These are phyloP conservation scores for Apostichopus parvimensis DNA, from an alignment of 35 echinoderm and acorn worm genomes.

Conservation along the genomic window DNA sequence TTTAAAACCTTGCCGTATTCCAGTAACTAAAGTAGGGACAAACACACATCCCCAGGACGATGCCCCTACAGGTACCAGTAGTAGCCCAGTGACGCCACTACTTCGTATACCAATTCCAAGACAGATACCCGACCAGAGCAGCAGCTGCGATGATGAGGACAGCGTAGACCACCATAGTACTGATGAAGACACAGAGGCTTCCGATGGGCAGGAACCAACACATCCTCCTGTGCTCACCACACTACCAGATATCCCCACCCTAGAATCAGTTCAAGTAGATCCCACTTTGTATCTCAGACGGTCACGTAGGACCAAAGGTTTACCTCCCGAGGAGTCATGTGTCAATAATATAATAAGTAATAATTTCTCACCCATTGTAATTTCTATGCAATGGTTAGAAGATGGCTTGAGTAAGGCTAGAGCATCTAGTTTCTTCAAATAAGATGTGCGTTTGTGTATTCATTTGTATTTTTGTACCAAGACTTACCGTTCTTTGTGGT, in stretches of 20 bases:
- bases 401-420: conserved; percentile 14
- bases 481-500: no score
- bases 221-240: not conserved
- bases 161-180: no score
- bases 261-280: not conserved
- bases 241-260: not conserved
- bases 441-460: not conserved
- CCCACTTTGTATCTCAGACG: conserved; percentile 1
- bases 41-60: not conserved
- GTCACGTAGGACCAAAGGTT: conserved; percentile 3
- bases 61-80: not conserved
- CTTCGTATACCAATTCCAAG: not conserved
- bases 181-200: not conserved
- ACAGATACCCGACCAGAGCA: not conserved
- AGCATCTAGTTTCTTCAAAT: not conserved
- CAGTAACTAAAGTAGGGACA: not conserved
- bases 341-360: not conserved
- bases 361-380: not conserved
- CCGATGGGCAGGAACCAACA: not conserved
- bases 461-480: no score
- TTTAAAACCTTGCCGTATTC: not conserved
- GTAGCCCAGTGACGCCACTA: not conserved
- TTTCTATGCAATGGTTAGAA: conserved; percentile 39
- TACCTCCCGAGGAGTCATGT: not conserved
- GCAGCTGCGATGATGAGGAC: no score